Conservation (phyloP, 1,140 invertebrate species). For the Hylaeus anthracinus region DNA sequence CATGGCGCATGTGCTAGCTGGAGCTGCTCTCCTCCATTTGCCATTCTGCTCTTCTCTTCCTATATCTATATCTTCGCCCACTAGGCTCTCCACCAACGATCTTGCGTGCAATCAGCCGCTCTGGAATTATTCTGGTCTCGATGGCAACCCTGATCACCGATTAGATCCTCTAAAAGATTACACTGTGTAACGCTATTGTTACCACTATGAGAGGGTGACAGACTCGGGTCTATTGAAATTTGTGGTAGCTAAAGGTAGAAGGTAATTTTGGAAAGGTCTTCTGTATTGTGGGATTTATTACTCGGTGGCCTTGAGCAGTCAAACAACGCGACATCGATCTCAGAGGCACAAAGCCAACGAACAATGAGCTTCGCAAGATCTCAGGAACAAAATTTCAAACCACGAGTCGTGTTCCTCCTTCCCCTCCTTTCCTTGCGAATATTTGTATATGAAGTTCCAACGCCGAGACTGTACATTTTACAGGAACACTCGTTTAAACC, state of each 20-base stretch:
- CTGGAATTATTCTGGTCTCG: not conserved
- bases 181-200: not conserved
- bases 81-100: not conserved
- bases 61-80: constrained; percentile 3
- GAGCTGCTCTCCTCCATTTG: constrained; percentile 30
- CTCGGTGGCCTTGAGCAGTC: too few relatives aligned
- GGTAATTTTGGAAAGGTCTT: too few relatives aligned
- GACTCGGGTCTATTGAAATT: too few relatives aligned
- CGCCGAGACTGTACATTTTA: constrained; percentile 6
- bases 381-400: not conserved
- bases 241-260: too few relatives aligned
- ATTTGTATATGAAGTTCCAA: not conserved
- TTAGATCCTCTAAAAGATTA: not conserved
- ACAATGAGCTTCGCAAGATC: too few relatives aligned
- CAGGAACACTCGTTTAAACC: constrained; percentile 9
- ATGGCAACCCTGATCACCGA: not conserved
- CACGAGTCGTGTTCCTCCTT: too few relatives aligned
- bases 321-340: too few relatives aligned
- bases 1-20: constrained; percentile 60
- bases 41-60: constrained; percentile 21
- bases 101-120: not conserved
- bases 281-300: too few relatives aligned
- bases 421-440: not conserved
- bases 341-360: too few relatives aligned
- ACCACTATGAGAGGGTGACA: not conserved